Evolutionary conservation across 2,113 vertebrate genomes (phyloP).

Genomic region (Pteropus alecto): DNA sequence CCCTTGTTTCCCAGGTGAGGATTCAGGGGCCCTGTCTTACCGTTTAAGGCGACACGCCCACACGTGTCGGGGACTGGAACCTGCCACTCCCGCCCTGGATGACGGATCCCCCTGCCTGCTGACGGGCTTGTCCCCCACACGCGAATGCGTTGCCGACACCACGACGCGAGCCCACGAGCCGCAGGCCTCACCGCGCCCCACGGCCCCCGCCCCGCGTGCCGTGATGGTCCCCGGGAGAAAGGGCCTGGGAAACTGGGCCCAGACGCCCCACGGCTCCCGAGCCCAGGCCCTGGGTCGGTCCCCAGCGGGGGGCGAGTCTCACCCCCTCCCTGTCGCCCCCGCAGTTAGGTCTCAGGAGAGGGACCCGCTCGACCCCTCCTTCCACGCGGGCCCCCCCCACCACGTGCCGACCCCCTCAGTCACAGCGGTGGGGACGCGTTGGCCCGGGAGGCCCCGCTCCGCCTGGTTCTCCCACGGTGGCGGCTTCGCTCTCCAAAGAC

Average conservation of each 20-base stretch:
- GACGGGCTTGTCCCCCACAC: neutral
- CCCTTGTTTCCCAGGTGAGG: neutral
- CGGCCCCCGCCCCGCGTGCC: neutral
- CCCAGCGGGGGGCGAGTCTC: neutral
- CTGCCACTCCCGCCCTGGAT: no score
- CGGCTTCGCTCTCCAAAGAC: neutral
- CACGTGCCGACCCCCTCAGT: no score
- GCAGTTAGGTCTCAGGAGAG: constrained; percentile 59
- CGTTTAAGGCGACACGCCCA: accelerated
- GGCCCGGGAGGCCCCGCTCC: neutral
- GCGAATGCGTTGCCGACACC: accelerated
- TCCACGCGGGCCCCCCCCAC: no score
- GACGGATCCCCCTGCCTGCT: accelerated
- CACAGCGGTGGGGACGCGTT: neutral
- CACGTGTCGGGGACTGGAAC: neutral
- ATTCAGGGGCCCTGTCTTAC: no score
- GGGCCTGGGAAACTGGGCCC: neutral
- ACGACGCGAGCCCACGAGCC: no score
- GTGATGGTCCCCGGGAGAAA: neutral
- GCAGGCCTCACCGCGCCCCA: neutral
- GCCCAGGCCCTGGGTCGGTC: neutral
- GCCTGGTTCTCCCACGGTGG: neutral
- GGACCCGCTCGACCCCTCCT: neutral
- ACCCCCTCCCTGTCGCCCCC: neutral
- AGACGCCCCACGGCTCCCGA: neutral